These are phyloP conservation scores for Zoanthus sansibaricus DNA, from an alignment of 92 coral and sea anemone species.

Conservation along the genomic window DNA sequence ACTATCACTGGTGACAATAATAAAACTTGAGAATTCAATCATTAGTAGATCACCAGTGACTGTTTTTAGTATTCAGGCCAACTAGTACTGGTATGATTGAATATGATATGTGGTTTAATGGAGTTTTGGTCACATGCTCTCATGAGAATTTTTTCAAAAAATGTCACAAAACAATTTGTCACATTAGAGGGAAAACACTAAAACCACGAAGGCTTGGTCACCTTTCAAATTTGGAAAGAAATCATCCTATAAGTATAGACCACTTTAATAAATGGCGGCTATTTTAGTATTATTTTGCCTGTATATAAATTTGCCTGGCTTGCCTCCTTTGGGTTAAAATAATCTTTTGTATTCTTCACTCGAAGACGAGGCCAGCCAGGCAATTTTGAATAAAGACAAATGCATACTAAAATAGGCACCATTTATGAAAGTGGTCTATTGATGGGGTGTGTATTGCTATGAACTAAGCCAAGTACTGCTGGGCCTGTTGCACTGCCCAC, in stretches of 20 bases:
- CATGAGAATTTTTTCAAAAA: constrained; percentile 16
- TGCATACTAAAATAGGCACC: constrained; percentile 8
- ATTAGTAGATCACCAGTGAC: constrained; percentile 17
- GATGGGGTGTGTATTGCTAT: constrained; percentile 17
- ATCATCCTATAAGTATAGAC: constrained; percentile 16
- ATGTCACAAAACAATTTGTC: constrained; percentile 22
- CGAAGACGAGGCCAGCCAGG: constrained; percentile 10
- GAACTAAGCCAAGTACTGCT: constrained; percentile 30
- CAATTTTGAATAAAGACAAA: constrained; percentile 14
- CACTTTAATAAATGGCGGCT: too few species aligned
- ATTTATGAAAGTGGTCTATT: constrained; percentile 2
- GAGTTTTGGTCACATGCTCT: constrained; percentile 25
- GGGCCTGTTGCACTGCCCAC: constrained; percentile 51
- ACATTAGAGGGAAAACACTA: constrained; percentile 26
- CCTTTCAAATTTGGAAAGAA: constrained; percentile 17
- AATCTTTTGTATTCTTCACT: not conserved
- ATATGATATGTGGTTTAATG: constrained; percentile 22
- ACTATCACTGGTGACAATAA: constrained; percentile 9
- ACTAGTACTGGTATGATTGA: constrained; percentile 22
- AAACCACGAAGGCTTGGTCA: constrained; percentile 21
- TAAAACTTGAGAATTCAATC: constrained; percentile 24
- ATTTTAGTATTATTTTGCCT: too few species aligned
- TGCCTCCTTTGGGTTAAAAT: not conserved
- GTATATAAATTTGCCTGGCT: not conserved
- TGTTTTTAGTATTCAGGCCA: constrained; percentile 33